Evolutionary conservation across 2,797 vertebrate species (phyloP).

Genomic region (Sylvilagus floridanus): DNA sequence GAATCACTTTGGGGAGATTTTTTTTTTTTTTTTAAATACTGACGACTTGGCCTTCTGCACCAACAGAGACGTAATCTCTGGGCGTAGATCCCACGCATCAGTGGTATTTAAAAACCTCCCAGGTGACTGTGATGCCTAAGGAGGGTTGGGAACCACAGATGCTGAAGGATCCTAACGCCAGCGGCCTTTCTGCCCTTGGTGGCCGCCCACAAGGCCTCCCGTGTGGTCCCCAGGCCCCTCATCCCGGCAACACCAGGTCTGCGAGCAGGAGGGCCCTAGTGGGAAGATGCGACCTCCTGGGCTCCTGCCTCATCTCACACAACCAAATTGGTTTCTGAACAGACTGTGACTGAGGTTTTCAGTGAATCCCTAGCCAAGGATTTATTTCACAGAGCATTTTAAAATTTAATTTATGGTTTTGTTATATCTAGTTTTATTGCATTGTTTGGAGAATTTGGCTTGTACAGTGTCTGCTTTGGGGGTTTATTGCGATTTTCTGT

Average conservation of each 20-base stretch:
- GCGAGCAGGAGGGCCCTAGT: neutral
- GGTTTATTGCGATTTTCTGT: slow-evolving; percentile 57
- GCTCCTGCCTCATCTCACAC: slow-evolving; percentile 46
- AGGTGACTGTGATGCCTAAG: neutral
- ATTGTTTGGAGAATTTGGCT: slow-evolving; percentile 60
- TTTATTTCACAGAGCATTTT: slow-evolving; percentile 53
- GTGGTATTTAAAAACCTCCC: slow-evolving; percentile 53
- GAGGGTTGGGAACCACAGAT: neutral
- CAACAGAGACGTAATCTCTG: slow-evolving; percentile 50
- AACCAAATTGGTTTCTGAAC: slow-evolving; percentile 57
- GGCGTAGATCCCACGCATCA: neutral
- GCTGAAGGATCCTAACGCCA: neutral
- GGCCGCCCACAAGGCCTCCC: neutral
- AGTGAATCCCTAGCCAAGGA: slow-evolving; percentile 45
- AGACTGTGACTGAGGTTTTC: neutral
- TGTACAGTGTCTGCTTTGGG: neutral
- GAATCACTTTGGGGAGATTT: neutral
- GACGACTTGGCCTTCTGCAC: slow-evolving; percentile 50
- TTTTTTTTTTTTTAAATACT: neutral
- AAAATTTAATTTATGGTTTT: slow-evolving; percentile 63
- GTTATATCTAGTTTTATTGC: slow-evolving; percentile 59
- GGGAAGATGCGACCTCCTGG: slow-evolving; percentile 10
- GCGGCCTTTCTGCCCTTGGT: neutral
- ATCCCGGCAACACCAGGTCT: neutral
- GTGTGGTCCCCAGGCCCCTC: neutral